Percentiles rank a stretch among this genome's conserved stretches.
Evolutionary conservation across 2,797 vertebrate species (phyloP).

Genomic region (Phaenicophaeus curvirostris): DNA sequence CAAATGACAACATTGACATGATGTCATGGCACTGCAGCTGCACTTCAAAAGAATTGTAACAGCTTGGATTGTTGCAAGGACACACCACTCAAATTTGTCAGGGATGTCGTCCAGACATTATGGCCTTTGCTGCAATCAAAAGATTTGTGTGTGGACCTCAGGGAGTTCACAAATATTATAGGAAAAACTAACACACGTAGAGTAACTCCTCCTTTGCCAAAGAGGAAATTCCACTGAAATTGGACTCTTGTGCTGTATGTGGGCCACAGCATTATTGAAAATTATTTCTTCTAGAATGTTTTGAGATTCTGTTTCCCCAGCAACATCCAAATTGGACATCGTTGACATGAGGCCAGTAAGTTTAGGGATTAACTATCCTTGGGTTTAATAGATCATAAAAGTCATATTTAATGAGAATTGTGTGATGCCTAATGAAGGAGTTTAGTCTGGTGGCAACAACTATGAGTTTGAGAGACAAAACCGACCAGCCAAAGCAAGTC

Average conservation of each 20-base stretch:
- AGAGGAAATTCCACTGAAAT: background rate
- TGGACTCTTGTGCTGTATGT: background rate
- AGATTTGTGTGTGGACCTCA: conserved; percentile 25
- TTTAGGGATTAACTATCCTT: background rate
- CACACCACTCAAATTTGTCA: conserved; percentile 37
- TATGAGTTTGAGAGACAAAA: background rate
- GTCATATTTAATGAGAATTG: background rate
- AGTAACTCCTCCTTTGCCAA: conserved; percentile 36
- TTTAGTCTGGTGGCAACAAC: background rate
- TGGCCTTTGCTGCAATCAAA: background rate
- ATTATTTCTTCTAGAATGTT: background rate
- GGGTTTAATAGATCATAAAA: background rate
- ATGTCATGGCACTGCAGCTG: conserved; percentile 21
- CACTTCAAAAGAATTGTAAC: conserved; percentile 66
- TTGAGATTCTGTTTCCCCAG: background rate
- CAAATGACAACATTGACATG: conserved; percentile 41
- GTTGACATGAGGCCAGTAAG: background rate
- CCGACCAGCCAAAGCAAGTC: background rate
- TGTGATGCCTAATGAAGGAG: background rate
- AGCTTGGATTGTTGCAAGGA: conserved; percentile 51
- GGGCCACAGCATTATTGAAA: background rate
- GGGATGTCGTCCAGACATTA: conserved; percentile 32
- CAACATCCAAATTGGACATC: background rate
- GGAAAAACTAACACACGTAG: conserved; percentile 7
- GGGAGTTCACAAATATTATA: conserved; percentile 15